Conservation (phyloP, 2,113 vertebrate species). For the Sterna hirundo region DNA sequence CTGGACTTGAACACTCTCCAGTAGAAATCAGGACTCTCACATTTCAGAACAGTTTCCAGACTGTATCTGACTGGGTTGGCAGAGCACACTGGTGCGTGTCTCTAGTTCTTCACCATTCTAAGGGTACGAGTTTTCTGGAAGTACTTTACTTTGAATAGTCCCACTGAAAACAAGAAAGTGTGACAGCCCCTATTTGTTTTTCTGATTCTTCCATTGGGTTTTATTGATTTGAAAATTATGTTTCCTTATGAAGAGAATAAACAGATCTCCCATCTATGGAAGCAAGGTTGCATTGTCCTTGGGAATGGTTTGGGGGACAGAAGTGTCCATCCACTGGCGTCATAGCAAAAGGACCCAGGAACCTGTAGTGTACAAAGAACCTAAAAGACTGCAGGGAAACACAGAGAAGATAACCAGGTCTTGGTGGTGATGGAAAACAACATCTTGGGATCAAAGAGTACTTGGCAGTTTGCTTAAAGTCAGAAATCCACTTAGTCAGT, state of each 20-base stretch:
- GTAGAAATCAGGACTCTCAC: not conserved
- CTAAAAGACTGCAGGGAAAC: not conserved
- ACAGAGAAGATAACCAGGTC: not conserved
- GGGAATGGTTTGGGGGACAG: not conserved
- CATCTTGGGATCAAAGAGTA: not conserved
- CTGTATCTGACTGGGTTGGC: not conserved
- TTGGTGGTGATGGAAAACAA: not conserved
- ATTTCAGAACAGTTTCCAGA: not conserved
- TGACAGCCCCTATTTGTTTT: not conserved
- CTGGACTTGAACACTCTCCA: fast-evolving
- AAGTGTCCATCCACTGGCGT: not conserved
- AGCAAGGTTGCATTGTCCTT: not conserved
- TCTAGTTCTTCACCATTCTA: not conserved
- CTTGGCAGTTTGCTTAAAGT: not conserved
- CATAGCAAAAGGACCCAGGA: not conserved
- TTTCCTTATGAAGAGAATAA: not conserved
- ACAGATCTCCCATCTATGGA: not conserved
- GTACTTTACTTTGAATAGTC: not conserved
- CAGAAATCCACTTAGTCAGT: not conserved
- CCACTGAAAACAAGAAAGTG: not conserved
- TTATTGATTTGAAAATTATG: not conserved
- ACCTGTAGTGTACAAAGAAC: not conserved
- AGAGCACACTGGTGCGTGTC: not conserved
- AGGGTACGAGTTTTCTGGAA: not conserved
- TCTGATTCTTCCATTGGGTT: not conserved